These are phyloP conservation scores for Gortyna flavago DNA, from an alignment of 2,888 invertebrate genomes.

Conservation along the genomic window DNA sequence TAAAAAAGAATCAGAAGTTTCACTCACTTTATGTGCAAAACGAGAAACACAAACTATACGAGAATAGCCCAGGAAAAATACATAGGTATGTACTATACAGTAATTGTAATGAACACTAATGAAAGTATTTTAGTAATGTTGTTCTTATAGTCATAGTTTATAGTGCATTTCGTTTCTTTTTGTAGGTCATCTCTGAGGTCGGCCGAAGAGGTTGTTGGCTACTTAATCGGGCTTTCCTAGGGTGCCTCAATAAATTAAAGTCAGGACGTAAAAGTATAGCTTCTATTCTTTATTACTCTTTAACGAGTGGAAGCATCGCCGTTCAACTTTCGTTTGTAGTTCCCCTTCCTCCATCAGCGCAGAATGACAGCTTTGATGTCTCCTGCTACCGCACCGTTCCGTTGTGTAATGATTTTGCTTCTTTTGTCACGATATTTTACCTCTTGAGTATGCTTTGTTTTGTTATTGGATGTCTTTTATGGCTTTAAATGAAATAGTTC, in stretches of 20 bases:
- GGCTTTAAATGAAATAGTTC: neutral
- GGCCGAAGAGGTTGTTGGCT: neutral
- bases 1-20: neutral
- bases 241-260: neutral
- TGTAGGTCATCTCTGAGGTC: neutral
- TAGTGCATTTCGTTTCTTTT: neutral
- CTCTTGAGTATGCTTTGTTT: slow-evolving; percentile 13
- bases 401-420: slow-evolving; percentile 39
- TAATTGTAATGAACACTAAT: neutral
- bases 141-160: neutral
- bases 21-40: neutral
- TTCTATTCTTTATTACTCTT: slow-evolving; percentile 1
- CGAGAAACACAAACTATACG: neutral
- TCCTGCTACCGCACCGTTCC: neutral
- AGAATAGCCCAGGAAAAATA: neutral
- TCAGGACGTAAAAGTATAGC: slow-evolving; percentile 1
- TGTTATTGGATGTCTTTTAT: neutral
- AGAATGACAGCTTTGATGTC: slow-evolving; percentile 55
- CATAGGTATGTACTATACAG: neutral
- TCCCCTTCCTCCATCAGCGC: slow-evolving; percentile 29
- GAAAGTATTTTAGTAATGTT: neutral
- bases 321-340: slow-evolving; percentile 36
- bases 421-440: slow-evolving; percentile 15
- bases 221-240: neutral
- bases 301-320: slow-evolving; percentile 12